Conservation (phyloP, 1,140 invertebrate species). For the Polypedilum vanderplanki region DNA sequence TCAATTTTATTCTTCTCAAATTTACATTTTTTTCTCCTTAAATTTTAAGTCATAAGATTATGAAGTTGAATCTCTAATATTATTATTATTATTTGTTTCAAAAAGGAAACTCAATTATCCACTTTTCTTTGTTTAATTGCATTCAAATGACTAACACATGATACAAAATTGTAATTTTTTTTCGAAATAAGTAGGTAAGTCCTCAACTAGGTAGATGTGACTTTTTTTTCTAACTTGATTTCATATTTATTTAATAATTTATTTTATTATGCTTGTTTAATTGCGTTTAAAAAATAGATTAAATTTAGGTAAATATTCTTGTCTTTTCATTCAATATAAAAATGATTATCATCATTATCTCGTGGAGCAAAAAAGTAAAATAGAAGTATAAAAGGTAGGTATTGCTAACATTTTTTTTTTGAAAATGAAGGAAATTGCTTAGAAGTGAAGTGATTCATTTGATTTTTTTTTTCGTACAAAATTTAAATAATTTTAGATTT, state of each 20-base stretch:
- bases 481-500: no score
- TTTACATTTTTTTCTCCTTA: slow-evolving; percentile 14
- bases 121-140: not conserved
- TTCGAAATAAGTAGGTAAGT: no score
- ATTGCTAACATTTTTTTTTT: not conserved
- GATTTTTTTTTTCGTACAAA: no score
- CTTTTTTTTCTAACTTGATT: no score
- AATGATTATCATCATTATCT: no score
- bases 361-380: not conserved
- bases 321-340: no score
- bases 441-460: not conserved
- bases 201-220: no score
- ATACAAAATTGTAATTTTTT: not conserved
- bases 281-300: no score
- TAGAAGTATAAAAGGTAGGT: not conserved
- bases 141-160: not conserved
- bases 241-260: no score
- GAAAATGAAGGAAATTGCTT: not conserved
- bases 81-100: not conserved
- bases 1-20: slow-evolving; percentile 19
- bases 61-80: not conserved
- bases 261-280: no score
- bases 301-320: no score
- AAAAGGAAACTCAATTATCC: not conserved
- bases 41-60: not conserved